Conservation (phyloP, 2,888 invertebrate species). For the Andrena marginata region DNA sequence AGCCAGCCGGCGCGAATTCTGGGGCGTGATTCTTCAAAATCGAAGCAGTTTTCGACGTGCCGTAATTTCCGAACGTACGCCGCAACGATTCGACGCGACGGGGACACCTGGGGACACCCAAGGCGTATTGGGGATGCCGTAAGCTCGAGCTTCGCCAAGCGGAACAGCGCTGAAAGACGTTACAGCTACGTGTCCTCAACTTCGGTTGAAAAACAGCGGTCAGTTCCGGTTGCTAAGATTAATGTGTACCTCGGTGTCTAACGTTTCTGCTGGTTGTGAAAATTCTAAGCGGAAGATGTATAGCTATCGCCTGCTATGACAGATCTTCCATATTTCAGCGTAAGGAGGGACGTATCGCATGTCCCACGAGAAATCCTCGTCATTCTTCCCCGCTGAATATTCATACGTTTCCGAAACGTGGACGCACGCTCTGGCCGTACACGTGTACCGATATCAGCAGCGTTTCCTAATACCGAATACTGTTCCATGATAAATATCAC, state of each 20-base stretch:
- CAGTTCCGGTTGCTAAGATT: not conserved
- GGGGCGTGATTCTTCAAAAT: slow-evolving; percentile 5
- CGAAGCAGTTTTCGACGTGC: not conserved
- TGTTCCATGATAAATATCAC: slow-evolving; percentile 5
- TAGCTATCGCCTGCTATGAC: not conserved
- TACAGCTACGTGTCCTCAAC: too few species aligned
- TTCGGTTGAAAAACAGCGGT: too few species aligned
- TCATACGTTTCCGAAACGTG: not conserved
- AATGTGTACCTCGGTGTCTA: not conserved
- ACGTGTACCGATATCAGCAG: not conserved
- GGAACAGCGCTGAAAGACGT: too few species aligned
- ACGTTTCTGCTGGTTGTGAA: not conserved
- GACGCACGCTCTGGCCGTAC: not conserved
- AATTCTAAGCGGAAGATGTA: not conserved
- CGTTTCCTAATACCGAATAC: not conserved
- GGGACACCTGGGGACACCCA: too few species aligned
- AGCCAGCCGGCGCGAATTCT: not conserved
- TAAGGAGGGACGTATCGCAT: not conserved
- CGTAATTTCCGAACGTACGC: not conserved
- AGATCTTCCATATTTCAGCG: not conserved
- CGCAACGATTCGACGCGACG: too few species aligned
- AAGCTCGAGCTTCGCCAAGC: too few species aligned
- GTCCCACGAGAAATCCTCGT: not conserved
- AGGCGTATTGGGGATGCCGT: too few species aligned
- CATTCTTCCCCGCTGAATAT: slow-evolving; percentile 13